phyloP scores from a whole-genome alignment of 2,888 invertebrate species.

The Timema cristinae region DNA sequence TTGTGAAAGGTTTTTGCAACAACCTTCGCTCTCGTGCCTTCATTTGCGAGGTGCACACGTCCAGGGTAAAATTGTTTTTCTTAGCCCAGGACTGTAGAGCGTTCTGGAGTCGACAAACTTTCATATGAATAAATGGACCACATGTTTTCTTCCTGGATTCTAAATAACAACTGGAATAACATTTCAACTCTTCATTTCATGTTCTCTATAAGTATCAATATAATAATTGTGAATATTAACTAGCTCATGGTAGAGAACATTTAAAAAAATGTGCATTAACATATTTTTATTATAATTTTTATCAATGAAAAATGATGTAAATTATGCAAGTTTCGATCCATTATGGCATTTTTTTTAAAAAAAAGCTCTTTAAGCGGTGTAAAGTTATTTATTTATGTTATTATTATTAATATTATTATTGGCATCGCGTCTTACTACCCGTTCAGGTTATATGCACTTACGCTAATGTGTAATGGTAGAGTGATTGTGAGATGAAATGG shows the following conservation, averaged over 20 bases:
- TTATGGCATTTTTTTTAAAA: too few species aligned
- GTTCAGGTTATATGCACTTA: too few species aligned
- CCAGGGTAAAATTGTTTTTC: conserved; percentile 55
- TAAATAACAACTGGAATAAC: conserved; percentile 50
- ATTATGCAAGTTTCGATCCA: too few species aligned
- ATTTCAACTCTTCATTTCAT: too few species aligned
- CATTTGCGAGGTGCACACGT: conserved; percentile 55
- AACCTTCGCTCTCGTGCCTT: conserved; percentile 56
- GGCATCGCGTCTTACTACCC: too few species aligned
- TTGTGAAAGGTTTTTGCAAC: conserved; percentile 74
- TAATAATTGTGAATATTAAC: conserved; percentile 18
- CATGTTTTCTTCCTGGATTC: conserved; percentile 45
- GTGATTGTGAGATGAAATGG: too few species aligned
- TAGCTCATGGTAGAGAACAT: background rate
- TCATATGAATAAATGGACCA: conserved; percentile 62
- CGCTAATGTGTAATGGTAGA: too few species aligned
- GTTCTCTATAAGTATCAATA: too few species aligned
- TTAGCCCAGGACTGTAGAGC: conserved; percentile 61
- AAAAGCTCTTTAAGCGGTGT: too few species aligned
- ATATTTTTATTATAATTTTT: background rate
- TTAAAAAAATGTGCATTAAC: background rate
- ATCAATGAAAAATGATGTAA: too few species aligned
- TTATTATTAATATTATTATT: too few species aligned
- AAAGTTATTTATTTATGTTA: too few species aligned
- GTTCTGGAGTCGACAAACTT: conserved; percentile 56